Base-by-base conservation (phyloP, 1,140 invertebrate genomes). In the Contarinia nasturtii region DNA sequence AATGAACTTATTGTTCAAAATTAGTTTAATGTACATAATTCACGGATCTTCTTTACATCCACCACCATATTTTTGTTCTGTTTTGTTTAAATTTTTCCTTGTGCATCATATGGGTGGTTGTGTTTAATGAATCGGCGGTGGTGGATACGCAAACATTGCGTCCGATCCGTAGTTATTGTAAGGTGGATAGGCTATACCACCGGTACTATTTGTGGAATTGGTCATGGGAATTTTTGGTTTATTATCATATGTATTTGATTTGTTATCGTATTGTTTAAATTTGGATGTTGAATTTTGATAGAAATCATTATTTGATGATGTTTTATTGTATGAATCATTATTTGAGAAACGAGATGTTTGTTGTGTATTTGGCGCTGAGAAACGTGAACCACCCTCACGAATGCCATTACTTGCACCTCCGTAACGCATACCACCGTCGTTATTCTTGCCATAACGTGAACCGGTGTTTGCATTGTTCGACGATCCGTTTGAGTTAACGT, bases 61-160 rank as follows among this genome's bases (percentile, higher is more conserved):
- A n/a, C n/a, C n/a, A n/a, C n/a, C n/a, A n/a, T n/a, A n/a, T n/a
- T n/a, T n/a, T n/a, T n/a, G n/a, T n/a, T n/a, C n/a, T n/a, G n/a
- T n/a, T n/a, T n/a, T n/a, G n/a, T n/a, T n/a, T n/a, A n/a, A n/a
- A n/a, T n/a, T n/a, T n/a, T n/a, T n/a, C n/a, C n/a, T n/a, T n/a
- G n/a, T n/a, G n/a, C n/a, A n/a, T n/a, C n/a, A n/a, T n/a, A n/a
- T n/a, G n/a, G n/a, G n/a, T n/a, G n/a, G n/a, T n/a, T n/a, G n/a
- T n/a, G n/a, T 27, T 27, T 27, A 27, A 27, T 27, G 43, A 5
- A 44, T n/a, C 52, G 43, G 48, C 27, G 36, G 36, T 36, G 45
- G 45, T 37, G 33, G 45, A 44, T 18, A 44, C 2, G 43, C 43
- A 33, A 27, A 44, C 43, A 44, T 27, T 14, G 20, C 14, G 5